Percentiles rank a stretch among this genome's conserved stretches.
These are phyloP conservation scores for Telmatochromis bifrenatus DNA, from an alignment of 2,113 vertebrate species.

Conservation along the genomic window DNA sequence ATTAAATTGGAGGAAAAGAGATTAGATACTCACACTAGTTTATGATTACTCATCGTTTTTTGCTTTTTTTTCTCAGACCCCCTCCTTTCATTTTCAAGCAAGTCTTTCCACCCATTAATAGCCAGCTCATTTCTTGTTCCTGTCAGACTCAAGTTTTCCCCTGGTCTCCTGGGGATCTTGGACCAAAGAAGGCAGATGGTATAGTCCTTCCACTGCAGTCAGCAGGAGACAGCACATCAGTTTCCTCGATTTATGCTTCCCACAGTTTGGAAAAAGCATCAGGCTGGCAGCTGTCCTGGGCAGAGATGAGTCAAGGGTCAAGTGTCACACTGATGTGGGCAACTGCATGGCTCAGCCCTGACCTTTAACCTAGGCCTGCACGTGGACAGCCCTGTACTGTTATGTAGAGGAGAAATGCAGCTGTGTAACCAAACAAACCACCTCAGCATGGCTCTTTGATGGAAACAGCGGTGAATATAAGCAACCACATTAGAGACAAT, in stretches of 20 bases:
- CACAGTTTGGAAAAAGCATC: constrained; percentile 6
- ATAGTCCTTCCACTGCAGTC: not conserved
- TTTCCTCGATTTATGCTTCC: not conserved
- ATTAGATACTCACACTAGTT: not conserved
- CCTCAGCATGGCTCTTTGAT: not conserved
- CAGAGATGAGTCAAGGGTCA: constrained; percentile 22
- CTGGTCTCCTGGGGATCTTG: not conserved
- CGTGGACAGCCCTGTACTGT: constrained; percentile 31
- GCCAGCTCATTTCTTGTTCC: constrained; percentile 4
- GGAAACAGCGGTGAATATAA: not conserved
- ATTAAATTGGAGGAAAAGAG: not conserved
- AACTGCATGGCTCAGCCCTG: constrained; percentile 39
- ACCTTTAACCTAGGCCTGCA: constrained; percentile 41
- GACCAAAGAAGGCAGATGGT: not conserved
- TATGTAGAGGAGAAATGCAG: not conserved
- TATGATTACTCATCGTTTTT: not conserved
- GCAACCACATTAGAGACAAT: not conserved
- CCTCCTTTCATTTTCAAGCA: not conserved
- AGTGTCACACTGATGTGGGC: constrained; percentile 30
- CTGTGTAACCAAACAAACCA: not conserved
- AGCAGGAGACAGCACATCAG: not conserved
- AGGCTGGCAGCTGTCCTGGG: not conserved
- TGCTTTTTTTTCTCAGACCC: not conserved
- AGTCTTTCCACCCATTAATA: constrained; percentile 17
- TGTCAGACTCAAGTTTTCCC: constrained; percentile 33